Conservation (phyloP, 2,888 invertebrate species). For the Sylvicola cinctus region DNA sequence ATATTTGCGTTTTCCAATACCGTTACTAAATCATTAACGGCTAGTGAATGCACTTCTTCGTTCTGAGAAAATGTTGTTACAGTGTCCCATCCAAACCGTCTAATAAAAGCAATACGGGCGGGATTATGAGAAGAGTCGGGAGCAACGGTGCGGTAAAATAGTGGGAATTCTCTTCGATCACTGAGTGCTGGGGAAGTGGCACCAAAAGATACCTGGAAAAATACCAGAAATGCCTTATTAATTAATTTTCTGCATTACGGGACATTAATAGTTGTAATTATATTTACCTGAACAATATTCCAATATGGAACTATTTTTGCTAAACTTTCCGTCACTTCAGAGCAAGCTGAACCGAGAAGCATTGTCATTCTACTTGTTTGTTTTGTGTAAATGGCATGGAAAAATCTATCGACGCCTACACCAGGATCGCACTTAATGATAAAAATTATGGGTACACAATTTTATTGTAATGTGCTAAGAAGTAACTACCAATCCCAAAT, state of each 20-base stretch:
- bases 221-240: conserved; percentile 1
- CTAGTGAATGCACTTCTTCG: conserved; percentile 66
- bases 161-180: conserved; percentile 70
- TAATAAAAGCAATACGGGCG: conserved; percentile 67
- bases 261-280: conserved; percentile 5
- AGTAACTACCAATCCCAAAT: too few species aligned
- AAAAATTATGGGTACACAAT: conserved; percentile 1
- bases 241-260: not conserved
- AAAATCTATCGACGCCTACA: conserved; percentile 75
- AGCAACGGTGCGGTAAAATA: conserved; percentile 75
- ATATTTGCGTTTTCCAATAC: conserved; percentile 71
- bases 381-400: conserved; percentile 72
- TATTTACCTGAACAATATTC: conserved; percentile 68
- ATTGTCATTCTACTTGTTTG: conserved; percentile 54
- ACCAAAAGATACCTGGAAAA: conserved; percentile 63
- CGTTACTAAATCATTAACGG: conserved; percentile 69
- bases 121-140: conserved; percentile 81
- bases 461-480: not conserved
- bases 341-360: conserved; percentile 73
- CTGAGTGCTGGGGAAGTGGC: conserved; percentile 77
- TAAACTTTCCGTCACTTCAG: conserved; percentile 76
- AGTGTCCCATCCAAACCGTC: conserved; percentile 50
- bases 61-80: conserved; percentile 77
- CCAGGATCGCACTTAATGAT: conserved; percentile 66
- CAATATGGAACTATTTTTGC: conserved; percentile 83